Conservation (phyloP, 2,797 vertebrate genomes). For the Myotis findleyi region DNA sequence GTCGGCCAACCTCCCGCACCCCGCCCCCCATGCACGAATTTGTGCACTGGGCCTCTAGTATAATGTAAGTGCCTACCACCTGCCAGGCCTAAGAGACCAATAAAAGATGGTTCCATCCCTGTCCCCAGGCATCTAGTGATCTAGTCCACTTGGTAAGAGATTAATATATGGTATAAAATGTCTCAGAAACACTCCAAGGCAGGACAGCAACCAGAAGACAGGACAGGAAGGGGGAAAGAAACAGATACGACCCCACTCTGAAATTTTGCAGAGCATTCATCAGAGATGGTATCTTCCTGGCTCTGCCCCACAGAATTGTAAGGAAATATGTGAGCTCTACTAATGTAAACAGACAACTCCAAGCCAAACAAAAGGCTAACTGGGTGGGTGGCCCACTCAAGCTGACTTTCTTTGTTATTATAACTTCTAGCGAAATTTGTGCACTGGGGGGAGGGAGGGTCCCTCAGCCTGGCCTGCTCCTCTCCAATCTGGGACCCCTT, state of each 20-base stretch:
- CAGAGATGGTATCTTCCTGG: not conserved
- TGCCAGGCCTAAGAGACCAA: not conserved
- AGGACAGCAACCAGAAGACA: not conserved
- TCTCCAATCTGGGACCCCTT: too few relatives aligned
- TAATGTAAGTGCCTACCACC: not conserved
- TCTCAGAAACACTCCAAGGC: not conserved
- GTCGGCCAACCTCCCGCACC: too few relatives aligned
- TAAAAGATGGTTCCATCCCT: not conserved
- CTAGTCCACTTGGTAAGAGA: not conserved
- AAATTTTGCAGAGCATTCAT: not conserved
- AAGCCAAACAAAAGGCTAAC: not conserved
- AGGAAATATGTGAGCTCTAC: not conserved
- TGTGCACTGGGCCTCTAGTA: too few relatives aligned
- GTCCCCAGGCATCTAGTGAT: not conserved
- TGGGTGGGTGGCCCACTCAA: rapidly evolving
- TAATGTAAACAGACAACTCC: not conserved
- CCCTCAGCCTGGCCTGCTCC: too few relatives aligned
- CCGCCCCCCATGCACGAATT: too few relatives aligned
- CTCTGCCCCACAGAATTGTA: not conserved
- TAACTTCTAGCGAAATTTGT: too few relatives aligned
- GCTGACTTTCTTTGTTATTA: not conserved
- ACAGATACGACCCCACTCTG: not conserved
- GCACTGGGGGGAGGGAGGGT: too few relatives aligned
- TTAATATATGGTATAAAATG: not conserved
- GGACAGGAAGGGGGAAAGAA: not conserved